Evolutionary conservation across 53 echinoderm and acorn worm genomes (phyloP), one percentile per base, ranked within the genome.

Genomic region (Zoroaster sp.): DNA sequence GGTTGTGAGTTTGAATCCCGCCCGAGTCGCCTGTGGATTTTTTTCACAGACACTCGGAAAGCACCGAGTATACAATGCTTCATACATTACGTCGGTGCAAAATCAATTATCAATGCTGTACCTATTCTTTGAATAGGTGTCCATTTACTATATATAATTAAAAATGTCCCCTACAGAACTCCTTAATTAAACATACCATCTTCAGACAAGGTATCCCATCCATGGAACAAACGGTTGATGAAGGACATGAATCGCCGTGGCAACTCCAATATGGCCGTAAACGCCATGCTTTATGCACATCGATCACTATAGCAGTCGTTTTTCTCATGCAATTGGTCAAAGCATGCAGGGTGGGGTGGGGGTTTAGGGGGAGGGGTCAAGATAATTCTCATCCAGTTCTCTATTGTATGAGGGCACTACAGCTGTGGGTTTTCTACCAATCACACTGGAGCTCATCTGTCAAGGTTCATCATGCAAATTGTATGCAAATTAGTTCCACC

Each of bases 141-240:
- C n/a, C n/a, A n/a, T n/a, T n/a, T n/a, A n/a, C n/a, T n/a, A n/a
- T n/a, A n/a, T n/a, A n/a, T n/a, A n/a, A n/a, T n/a, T n/a, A n/a
- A n/a, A n/a, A n/a, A n/a, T n/a, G n/a, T n/a, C n/a, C n/a, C n/a
- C n/a, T n/a, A n/a, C n/a, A n/a, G n/a, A n/a, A n/a, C n/a, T n/a
- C n/a, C n/a, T n/a, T n/a, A n/a, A 28, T 59, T n/a, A 21, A 76
- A 85, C 85, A 37, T 85, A 85, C 85, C 85, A 15, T 85, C 85
- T 37, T 83, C 83, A 3, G 85, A 85, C 42, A 85, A 51, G 18
- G 85, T 35, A 37, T 85, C 85, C 85, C 85, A 85, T 85, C 85
- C 85, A 85, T 85, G 85, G 69, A 85, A 70, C 36, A 85, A 36
- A 70, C 85, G 85, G 85, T 85, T 85, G 85, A 85, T 85, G 85